These are phyloP conservation scores for Amiota minor DNA, from an alignment of 2,888 invertebrate species.

Conservation along the genomic window DNA sequence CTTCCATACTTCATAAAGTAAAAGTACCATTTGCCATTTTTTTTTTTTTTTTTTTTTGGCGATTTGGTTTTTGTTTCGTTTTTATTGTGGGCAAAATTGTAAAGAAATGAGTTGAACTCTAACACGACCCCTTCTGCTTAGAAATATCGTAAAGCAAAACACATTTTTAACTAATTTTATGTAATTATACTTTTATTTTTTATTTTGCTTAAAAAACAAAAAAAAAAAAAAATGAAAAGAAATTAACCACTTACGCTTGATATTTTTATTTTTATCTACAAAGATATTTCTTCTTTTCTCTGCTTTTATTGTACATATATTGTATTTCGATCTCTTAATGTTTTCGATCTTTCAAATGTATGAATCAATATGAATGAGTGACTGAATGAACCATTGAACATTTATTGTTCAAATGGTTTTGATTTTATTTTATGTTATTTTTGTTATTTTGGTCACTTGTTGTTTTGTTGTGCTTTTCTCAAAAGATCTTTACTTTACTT, in stretches of 20 bases:
- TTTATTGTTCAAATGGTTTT: slow-evolving; percentile 9
- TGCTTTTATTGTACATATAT: not conserved
- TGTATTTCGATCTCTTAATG: not conserved
- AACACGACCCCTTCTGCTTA: too few species aligned
- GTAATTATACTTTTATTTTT: not conserved
- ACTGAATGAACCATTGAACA: not conserved
- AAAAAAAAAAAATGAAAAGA: not conserved
- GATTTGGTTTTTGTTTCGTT: too few species aligned
- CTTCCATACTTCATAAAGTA: too few species aligned
- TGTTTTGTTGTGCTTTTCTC: slow-evolving; percentile 5
- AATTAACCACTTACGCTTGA: not conserved
- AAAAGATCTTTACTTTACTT: not conserved
- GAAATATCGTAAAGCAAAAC: not conserved
- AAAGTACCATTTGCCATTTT: too few species aligned
- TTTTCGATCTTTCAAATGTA: not conserved
- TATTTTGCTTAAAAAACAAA: slow-evolving; percentile 17
- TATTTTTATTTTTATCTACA: not conserved
- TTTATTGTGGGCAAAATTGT: too few species aligned
- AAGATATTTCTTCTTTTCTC: not conserved
- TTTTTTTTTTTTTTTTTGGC: too few species aligned
- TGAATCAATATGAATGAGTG: not conserved
- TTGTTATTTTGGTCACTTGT: slow-evolving; percentile 16
- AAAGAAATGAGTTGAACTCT: too few species aligned
- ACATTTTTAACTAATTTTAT: slow-evolving; percentile 21
- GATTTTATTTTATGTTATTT: slow-evolving; percentile 10